These are phyloP conservation scores for Cardiocondyla obscurior DNA, from an alignment of 1,140 invertebrate genomes.

Conservation along the genomic window DNA sequence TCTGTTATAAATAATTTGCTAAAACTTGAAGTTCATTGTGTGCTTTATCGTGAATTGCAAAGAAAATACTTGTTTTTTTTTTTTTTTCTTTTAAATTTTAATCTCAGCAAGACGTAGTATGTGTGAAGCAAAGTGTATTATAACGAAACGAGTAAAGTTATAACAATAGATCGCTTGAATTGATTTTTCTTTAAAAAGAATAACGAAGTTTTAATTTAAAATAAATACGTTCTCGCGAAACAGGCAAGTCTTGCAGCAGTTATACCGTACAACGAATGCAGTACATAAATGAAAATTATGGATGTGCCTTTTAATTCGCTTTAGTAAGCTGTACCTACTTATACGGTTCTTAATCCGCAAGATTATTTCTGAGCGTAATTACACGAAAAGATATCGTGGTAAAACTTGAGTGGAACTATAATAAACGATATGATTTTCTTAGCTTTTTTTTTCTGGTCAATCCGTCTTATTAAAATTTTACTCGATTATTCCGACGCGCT, in stretches of 20 bases:
- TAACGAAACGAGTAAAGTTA: neutral
- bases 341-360: neutral
- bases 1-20: neutral
- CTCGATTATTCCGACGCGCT: neutral
- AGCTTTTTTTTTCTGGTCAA: conserved; percentile 15
- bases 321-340: neutral
- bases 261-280: neutral
- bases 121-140: neutral
- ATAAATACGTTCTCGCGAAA: neutral
- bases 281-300: neutral
- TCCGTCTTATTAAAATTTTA: conserved; percentile 31
- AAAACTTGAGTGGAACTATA: neutral
- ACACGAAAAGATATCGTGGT: neutral
- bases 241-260: neutral
- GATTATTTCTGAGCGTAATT: conserved; percentile 15
- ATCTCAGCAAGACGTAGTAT: neutral
- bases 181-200: neutral
- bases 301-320: neutral
- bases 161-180: neutral
- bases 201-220: neutral
- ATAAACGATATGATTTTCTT: conserved; percentile 11
- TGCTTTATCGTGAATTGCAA: neutral
- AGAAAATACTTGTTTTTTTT: too few relatives aligned
- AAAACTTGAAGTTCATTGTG: neutral
- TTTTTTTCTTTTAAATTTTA: conserved; percentile 6